Evolutionary conservation across 92 coral and sea anemone species (phyloP).

Genomic region (Palythoa caribaeorum): DNA sequence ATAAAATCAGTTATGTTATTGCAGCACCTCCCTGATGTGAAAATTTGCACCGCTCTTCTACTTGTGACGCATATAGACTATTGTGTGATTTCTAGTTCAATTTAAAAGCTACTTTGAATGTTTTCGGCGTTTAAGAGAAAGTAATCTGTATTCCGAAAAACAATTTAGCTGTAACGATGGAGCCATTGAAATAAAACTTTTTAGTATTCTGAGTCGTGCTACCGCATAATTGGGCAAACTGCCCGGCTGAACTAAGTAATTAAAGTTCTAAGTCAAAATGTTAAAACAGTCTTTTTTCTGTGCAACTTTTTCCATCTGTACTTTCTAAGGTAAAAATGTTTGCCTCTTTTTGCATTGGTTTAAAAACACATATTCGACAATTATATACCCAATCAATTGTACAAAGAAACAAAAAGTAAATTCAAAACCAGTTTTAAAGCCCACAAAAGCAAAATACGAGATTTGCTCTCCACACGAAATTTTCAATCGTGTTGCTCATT

Average conservation of each 20-base stretch:
- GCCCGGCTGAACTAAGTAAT: slow-evolving; percentile 3
- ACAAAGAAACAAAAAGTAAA: not conserved
- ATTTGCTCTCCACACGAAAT: slow-evolving; percentile 4
- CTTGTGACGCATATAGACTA: slow-evolving; percentile 22
- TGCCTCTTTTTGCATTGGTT: not conserved
- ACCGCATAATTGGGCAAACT: slow-evolving; percentile 7
- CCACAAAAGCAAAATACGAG: not conserved
- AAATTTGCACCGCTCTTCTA: slow-evolving; percentile 21
- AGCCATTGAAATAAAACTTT: slow-evolving; percentile 1
- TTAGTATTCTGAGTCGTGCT: not conserved
- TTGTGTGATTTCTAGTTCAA: slow-evolving; percentile 6
- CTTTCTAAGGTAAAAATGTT: not conserved
- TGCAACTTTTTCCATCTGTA: not conserved
- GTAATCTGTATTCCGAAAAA: slow-evolving; percentile 1
- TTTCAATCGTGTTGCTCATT: slow-evolving; percentile 16
- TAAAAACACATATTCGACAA: not conserved
- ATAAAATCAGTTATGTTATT: not conserved
- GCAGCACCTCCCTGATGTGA: slow-evolving; percentile 42
- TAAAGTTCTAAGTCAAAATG: not conserved
- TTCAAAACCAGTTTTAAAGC: not conserved
- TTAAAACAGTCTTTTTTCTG: not conserved
- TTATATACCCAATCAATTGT: no score
- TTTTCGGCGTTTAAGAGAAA: slow-evolving; percentile 31
- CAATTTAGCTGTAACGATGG: slow-evolving; percentile 33
- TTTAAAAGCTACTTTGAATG: slow-evolving; percentile 18